Base-by-base conservation (phyloP, 2,888 invertebrate species). In the Eupithecia dodoneata region DNA sequence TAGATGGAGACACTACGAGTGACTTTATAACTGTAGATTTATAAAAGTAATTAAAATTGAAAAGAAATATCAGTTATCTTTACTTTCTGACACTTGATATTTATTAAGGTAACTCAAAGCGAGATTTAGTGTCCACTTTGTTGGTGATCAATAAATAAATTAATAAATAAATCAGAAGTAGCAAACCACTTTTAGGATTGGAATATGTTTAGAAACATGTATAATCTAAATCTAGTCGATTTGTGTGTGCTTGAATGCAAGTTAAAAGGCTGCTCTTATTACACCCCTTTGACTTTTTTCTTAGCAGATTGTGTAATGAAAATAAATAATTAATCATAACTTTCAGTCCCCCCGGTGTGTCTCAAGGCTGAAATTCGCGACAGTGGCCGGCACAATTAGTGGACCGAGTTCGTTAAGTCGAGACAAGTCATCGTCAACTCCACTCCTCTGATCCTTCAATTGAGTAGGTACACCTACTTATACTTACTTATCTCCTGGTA, bases 351-450 rank as follows among this genome's bases (percentile, higher is more conserved):
- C 74, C 59, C 65, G 30, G 76, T 80, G 69, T 76, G 77, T 63
- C 63, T 2, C 30, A 12, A 41, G n/a, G 9, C 18, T 59, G 55
- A 59, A n/a, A 59, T 59, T 42, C 63, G 72, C 67, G 72, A 71
- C 74, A 81, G 81, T 78, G 70, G 76, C 47, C 66, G 66, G 72
- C 52, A 79, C 81, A 79, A 81, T 81, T 81, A 78, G 76, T 76
- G 79, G 76, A 65, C 80, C 52, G 72, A 74, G 67, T 72, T 55
- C 12, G 55, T n/a, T 59, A 18, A 63, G 67, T 30, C 72, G 44
- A 45, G 63, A 77, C 30, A 74, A 72, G 67, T 67, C 9, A 71
- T 72, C 69, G 77, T 47, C 18, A 15, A 72, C 41, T 77, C 52
- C 63, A 30, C 71, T 76, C 18, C 66, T 67, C 9, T 12, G 63